These are phyloP conservation scores for Mythimna ferrago DNA, from an alignment of 2,888 invertebrate species.

Conservation along the genomic window DNA sequence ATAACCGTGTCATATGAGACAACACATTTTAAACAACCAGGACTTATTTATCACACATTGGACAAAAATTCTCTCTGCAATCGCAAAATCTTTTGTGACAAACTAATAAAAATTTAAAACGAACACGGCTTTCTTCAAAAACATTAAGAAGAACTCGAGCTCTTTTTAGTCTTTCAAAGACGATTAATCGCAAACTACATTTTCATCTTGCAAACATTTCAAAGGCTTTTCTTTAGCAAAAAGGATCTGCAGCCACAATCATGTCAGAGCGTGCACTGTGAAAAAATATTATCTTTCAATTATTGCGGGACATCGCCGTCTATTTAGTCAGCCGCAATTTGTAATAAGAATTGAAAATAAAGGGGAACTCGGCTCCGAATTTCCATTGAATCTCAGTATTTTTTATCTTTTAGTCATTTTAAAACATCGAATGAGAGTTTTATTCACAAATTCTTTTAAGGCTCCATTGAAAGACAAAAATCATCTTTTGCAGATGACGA, in stretches of 20 bases:
- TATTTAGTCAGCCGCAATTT: constrained; percentile 81
- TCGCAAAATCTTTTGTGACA: constrained; percentile 6
- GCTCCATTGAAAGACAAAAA: constrained; percentile 13
- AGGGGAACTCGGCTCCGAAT: constrained; percentile 61
- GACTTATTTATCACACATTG: constrained; percentile 7
- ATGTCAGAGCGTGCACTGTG: constrained; percentile 71
- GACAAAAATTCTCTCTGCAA: background rate
- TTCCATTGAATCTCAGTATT: constrained; percentile 49
- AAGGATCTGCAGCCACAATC: constrained; percentile 70
- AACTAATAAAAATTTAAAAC: constrained; percentile 4
- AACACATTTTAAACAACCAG: constrained; percentile 29
- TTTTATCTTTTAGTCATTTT: constrained; percentile 40
- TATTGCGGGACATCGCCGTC: constrained; percentile 75
- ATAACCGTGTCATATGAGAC: constrained; percentile 39
- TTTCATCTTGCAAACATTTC: constrained; percentile 66
- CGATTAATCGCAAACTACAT: constrained; percentile 57
- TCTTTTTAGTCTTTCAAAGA: constrained; percentile 46
- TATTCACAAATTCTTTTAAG: constrained; percentile 14
- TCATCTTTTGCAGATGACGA: background rate
- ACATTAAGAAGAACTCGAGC: constrained; percentile 5
- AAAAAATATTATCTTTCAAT: constrained; percentile 86
- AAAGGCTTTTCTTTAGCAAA: constrained; percentile 64
- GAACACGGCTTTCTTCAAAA: constrained; percentile 16
- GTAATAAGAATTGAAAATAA: constrained; percentile 80
- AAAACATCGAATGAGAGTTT: constrained; percentile 29